A percentile compares a stretch with the other conserved stretches of the same genome.
Conservation (phyloP, 2,888 invertebrate genomes). For the Brenthis hecate region DNA sequence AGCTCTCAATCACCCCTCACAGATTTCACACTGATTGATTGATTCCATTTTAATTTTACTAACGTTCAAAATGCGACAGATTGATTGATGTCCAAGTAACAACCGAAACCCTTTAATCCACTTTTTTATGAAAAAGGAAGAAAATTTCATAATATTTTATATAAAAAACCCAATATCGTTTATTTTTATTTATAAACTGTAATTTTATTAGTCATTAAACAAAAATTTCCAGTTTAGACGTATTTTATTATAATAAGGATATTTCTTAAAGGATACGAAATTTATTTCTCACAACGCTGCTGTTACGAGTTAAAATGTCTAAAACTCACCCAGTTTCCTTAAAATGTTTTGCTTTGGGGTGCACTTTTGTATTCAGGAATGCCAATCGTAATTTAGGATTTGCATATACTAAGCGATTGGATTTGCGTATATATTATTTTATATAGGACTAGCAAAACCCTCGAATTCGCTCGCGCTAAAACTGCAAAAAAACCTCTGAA, state of each 20-base stretch:
- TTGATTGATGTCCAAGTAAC: constrained; percentile 21
- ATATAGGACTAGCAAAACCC: too few species aligned
- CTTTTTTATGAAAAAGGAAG: constrained; percentile 17
- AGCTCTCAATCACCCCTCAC: constrained; percentile 55
- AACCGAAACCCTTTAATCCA: constrained; percentile 16
- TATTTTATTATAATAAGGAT: not conserved
- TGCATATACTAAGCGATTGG: not conserved
- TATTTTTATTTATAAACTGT: not conserved
- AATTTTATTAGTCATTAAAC: not conserved
- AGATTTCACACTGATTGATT: constrained; percentile 65
- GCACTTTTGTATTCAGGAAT: constrained; percentile 13
- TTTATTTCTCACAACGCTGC: constrained; percentile 2
- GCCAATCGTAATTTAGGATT: constrained; percentile 11
- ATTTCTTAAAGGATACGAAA: not conserved
- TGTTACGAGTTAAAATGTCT: constrained; percentile 1
- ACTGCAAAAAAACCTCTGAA: too few species aligned
- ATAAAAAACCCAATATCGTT: not conserved
- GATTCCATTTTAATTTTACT: constrained; percentile 60
- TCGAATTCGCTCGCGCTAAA: too few species aligned
- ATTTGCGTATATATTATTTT: not conserved
- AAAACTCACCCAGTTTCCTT: not conserved
- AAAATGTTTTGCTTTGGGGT: constrained; percentile 14
- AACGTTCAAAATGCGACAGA: constrained; percentile 26
- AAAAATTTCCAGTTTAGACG: not conserved
- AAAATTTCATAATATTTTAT: not conserved